Percentiles rank a stretch among this genome's conserved stretches.
phyloP scores from a whole-genome alignment of 2,113 vertebrate genomes.

The Conger conger region DNA sequence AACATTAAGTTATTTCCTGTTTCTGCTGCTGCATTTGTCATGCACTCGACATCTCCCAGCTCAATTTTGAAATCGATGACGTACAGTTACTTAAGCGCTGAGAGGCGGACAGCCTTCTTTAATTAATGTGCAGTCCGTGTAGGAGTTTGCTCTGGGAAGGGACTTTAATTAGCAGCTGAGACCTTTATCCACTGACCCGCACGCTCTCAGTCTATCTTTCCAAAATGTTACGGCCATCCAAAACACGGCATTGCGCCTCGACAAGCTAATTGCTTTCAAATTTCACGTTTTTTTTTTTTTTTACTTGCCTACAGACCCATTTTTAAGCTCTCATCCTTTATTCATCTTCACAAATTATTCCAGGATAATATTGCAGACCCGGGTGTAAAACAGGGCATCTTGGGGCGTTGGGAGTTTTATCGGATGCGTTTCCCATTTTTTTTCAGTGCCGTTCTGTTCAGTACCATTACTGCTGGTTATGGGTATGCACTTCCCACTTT shows the following conservation, averaged over 20 bases:
- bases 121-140: slow-evolving; percentile 45
- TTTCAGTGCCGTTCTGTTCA: not conserved
- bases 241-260: slow-evolving; percentile 8
- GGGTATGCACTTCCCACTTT: too few species aligned
- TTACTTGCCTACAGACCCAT: slow-evolving; percentile 42
- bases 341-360: slow-evolving; percentile 32
- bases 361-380: not conserved
- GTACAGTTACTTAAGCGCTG: slow-evolving; percentile 37
- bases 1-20: not conserved
- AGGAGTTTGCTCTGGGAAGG: slow-evolving; percentile 33
- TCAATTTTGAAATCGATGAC: slow-evolving; percentile 45
- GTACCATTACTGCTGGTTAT: too few species aligned
- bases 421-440: not conserved
- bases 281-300: slow-evolving; percentile 47
- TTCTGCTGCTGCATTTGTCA: not conserved
- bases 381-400: not conserved
- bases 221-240: slow-evolving; percentile 41
- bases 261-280: slow-evolving; percentile 45
- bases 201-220: slow-evolving; percentile 33
- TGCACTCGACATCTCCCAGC: slow-evolving; percentile 32
- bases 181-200: slow-evolving; percentile 44
- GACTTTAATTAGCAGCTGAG: slow-evolving; percentile 53
- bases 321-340: slow-evolving; percentile 43
- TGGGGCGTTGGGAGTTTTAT: not conserved
- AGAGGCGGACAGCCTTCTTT: slow-evolving; percentile 29